A percentile compares a stretch with the other conserved stretches of the same genome.
phyloP scores from a whole-genome alignment of 2,888 invertebrate species.

The Drosophila subquinaria region DNA sequence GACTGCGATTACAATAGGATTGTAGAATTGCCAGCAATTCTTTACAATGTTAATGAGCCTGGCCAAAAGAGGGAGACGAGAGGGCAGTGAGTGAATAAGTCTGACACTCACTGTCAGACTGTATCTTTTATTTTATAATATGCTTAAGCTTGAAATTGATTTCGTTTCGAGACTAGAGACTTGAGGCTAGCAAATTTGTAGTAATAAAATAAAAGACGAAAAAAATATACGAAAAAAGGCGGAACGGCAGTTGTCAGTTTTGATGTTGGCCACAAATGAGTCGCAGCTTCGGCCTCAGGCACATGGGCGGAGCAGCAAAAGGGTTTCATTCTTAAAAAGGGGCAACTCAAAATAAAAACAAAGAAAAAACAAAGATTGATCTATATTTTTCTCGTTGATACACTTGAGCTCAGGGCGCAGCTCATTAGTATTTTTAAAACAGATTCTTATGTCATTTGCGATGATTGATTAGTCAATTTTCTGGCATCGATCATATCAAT shows the following conservation, averaged over 20 bases:
- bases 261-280: slow-evolving; percentile 51
- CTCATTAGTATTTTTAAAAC: slow-evolving; percentile 66
- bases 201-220: not conserved
- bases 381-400: slow-evolving; percentile 66
- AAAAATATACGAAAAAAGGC: slow-evolving; percentile 28
- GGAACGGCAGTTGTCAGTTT: slow-evolving; percentile 53
- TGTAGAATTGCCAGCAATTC: slow-evolving; percentile 56
- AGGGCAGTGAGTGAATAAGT: not conserved
- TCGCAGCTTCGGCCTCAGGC: slow-evolving; percentile 12
- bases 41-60: slow-evolving; percentile 60
- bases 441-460: slow-evolving; percentile 51
- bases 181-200: slow-evolving; percentile 9
- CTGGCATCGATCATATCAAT: slow-evolving; percentile 36
- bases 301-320: slow-evolving; percentile 38
- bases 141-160: slow-evolving; percentile 54
- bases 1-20: slow-evolving; percentile 55
- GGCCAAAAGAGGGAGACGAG: not conserved
- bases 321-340: slow-evolving; percentile 28
- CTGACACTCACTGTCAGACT: not conserved
- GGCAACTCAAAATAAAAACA: slow-evolving; percentile 24
- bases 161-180: slow-evolving; percentile 16
- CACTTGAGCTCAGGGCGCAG: slow-evolving; percentile 35
- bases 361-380: slow-evolving; percentile 70
- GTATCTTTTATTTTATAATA: slow-evolving; percentile 16
- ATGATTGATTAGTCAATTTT: slow-evolving; percentile 63